Percentiles rank a stretch among this genome's conserved stretches.
Evolutionary conservation across 2,888 invertebrate species (phyloP).

Genomic region (Hyppa rectilinea): DNA sequence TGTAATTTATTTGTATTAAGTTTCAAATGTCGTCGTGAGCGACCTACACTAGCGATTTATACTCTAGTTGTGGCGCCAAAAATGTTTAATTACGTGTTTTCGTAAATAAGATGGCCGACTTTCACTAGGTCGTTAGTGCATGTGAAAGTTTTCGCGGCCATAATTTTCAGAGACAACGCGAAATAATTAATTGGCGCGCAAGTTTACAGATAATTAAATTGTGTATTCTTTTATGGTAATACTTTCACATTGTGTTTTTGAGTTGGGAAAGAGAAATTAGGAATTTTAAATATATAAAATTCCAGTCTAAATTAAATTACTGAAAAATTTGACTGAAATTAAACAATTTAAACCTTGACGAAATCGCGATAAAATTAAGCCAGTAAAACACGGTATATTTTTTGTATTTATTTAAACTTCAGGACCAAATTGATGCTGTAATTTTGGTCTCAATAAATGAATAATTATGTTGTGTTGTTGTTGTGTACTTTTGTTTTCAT

Average conservation of each 20-base stretch:
- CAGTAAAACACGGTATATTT: slow-evolving; percentile 1
- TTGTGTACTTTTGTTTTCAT: no score
- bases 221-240: slow-evolving; percentile 37
- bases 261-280: slow-evolving; percentile 38
- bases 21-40: slow-evolving; percentile 41
- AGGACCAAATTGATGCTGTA: background rate
- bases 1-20: slow-evolving; percentile 46
- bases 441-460: background rate
- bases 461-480: no score
- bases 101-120: slow-evolving; percentile 60
- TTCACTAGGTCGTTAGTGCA: slow-evolving; percentile 60
- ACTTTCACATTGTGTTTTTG: slow-evolving; percentile 52
- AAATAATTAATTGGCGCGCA: slow-evolving; percentile 59
- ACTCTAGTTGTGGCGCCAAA: slow-evolving; percentile 66
- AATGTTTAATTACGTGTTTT: slow-evolving; percentile 61
- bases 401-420: background rate
- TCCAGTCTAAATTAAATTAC: slow-evolving; percentile 12
- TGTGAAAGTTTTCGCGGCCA: slow-evolving; percentile 66
- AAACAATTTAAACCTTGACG: slow-evolving; percentile 18
- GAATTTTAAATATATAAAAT: slow-evolving; percentile 6
- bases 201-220: slow-evolving; percentile 57
- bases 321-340: slow-evolving; percentile 25
- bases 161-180: slow-evolving; percentile 64
- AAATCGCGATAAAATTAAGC: slow-evolving; percentile 12
- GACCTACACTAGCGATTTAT: slow-evolving; percentile 66